Conservation (phyloP, 2,113 vertebrate species). For the Epinephelus moara region DNA sequence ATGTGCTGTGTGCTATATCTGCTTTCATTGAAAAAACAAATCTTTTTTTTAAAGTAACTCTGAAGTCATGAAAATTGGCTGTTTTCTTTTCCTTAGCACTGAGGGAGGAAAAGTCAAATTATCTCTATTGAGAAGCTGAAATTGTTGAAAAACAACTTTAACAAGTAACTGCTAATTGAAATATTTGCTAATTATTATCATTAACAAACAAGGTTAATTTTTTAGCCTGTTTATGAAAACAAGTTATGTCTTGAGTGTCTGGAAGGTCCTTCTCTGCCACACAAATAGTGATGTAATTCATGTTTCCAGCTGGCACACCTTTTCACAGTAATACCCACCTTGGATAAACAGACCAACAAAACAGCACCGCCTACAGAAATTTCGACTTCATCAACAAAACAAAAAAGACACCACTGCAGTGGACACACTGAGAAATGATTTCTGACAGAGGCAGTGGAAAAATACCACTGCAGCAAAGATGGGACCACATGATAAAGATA, state of each 20-base stretch:
- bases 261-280: not conserved
- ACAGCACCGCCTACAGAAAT: conserved; percentile 9
- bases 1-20: too few relatives aligned
- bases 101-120: too few relatives aligned
- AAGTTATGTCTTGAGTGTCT: not conserved
- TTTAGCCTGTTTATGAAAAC: not conserved
- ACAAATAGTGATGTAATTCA: not conserved
- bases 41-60: too few relatives aligned
- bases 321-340: not conserved
- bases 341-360: conserved; percentile 25
- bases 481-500: conserved; percentile 10
- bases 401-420: not conserved
- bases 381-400: conserved; percentile 6
- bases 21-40: too few relatives aligned
- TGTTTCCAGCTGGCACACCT: conserved; percentile 15
- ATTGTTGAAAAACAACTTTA: not conserved
- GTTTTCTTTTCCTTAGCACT: too few relatives aligned
- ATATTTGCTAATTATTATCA: not conserved
- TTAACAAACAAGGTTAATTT: not conserved
- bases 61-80: too few relatives aligned
- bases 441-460: not conserved
- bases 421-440: not conserved
- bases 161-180: not conserved
- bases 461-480: conserved; percentile 1
- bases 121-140: not conserved